A percentile compares a stretch with the other conserved stretches of the same genome.
Evolutionary conservation across 2,888 invertebrate genomes (phyloP).

Genomic region (Andrena fulva): DNA sequence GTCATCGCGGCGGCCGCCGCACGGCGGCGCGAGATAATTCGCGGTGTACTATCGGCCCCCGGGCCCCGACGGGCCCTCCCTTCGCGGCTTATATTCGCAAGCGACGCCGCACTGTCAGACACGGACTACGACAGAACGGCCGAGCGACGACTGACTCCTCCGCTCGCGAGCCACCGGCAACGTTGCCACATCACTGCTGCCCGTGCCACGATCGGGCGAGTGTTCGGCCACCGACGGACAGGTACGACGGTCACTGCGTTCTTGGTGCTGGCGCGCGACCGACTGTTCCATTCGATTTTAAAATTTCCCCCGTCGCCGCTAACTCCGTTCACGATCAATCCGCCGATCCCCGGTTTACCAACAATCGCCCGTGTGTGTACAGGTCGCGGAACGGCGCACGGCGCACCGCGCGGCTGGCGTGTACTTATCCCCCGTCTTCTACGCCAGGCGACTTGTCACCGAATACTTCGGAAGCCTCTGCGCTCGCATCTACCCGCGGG

Average conservation of each 20-base stretch:
- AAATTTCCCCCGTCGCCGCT: conserved; percentile 25
- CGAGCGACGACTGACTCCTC: conserved; percentile 72
- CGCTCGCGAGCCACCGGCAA: conserved; percentile 74
- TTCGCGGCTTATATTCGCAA: conserved; percentile 60
- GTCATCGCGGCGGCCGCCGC: conserved; percentile 64
- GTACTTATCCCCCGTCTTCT: background rate
- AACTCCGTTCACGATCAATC: background rate
- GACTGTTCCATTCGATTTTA: conserved; percentile 62
- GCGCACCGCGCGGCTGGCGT: background rate
- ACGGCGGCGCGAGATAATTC: conserved; percentile 13
- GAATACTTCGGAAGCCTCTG: background rate
- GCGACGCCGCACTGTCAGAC: conserved; percentile 70
- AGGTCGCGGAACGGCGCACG: no score
- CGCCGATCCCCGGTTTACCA: background rate
- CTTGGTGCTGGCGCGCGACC: conserved; percentile 64
- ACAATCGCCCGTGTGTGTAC: background rate
- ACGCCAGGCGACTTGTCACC: conserved; percentile 37
- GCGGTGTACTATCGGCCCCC: conserved; percentile 27
- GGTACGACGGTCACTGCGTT: conserved; percentile 65
- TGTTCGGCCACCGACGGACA: conserved; percentile 67
- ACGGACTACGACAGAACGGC: conserved; percentile 71
- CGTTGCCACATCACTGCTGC: conserved; percentile 78
- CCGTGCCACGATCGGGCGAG: conserved; percentile 61
- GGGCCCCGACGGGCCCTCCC: conserved; percentile 67
- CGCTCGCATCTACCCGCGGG: conserved; percentile 25